These are phyloP conservation scores for Pangasianodon gigas DNA, from an alignment of 2,113 vertebrate genomes.

Conservation along the genomic window DNA sequence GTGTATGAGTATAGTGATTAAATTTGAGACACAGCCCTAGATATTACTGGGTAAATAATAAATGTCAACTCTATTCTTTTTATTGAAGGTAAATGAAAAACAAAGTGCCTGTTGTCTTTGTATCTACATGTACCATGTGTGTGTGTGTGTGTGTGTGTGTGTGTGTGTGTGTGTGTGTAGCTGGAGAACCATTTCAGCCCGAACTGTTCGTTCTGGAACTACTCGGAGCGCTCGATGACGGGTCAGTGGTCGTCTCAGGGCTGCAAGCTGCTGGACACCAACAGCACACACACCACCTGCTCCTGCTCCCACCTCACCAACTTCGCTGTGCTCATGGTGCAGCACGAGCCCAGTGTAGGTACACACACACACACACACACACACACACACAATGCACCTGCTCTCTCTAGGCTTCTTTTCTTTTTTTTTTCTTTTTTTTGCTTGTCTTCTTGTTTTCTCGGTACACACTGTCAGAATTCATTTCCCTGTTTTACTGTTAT, in stretches of 20 bases:
- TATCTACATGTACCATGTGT: neutral
- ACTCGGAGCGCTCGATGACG: slow-evolving; percentile 90
- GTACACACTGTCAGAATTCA: neutral
- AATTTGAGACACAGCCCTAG: neutral
- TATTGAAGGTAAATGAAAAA: neutral
- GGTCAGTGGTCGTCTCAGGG: slow-evolving; percentile 93
- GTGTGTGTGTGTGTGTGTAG: slow-evolving; percentile 61
- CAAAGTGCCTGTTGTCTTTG: neutral
- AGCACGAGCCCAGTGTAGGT: slow-evolving; percentile 82
- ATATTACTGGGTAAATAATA: neutral
- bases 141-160: slow-evolving; percentile 20
- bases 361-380: neutral
- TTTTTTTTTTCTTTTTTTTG: neutral
- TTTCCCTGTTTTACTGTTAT: too few species aligned
- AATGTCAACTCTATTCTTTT: too few species aligned
- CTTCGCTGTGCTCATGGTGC: slow-evolving; percentile 91
- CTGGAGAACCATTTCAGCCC: slow-evolving; percentile 87
- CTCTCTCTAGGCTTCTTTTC: neutral
- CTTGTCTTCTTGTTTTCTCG: neutral
- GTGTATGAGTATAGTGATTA: neutral
- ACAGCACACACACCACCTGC: slow-evolving; percentile 90
- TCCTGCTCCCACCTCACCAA: slow-evolving; percentile 96
- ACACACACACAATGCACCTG: slow-evolving; percentile 33
- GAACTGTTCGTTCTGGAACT: slow-evolving; percentile 98
- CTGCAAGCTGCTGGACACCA: slow-evolving; percentile 86